phyloP scores from a whole-genome alignment of 2,888 invertebrate species.

The Melanostoma scalare region DNA sequence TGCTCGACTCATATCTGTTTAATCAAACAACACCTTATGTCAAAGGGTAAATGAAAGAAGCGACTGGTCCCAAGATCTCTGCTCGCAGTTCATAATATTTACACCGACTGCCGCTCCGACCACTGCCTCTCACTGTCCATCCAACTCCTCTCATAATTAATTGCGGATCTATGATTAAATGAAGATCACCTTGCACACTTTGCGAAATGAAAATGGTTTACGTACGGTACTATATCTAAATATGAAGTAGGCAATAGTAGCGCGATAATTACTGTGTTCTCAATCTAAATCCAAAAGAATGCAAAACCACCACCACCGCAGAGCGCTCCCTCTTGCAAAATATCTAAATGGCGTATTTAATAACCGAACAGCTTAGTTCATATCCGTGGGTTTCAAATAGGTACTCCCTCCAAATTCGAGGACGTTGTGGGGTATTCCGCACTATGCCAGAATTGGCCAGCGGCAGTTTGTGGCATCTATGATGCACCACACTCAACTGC shows the following conservation, averaged over 20 bases:
- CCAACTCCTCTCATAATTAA: slow-evolving; percentile 46
- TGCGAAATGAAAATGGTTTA: slow-evolving; percentile 49
- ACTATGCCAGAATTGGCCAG: slow-evolving; percentile 66
- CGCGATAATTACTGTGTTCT: slow-evolving; percentile 55
- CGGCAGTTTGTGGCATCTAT: slow-evolving; percentile 69
- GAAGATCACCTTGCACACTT: slow-evolving; percentile 69
- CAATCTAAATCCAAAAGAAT: slow-evolving; percentile 63
- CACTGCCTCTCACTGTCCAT: slow-evolving; percentile 31
- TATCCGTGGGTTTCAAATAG: slow-evolving; percentile 50
- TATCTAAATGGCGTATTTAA: slow-evolving; percentile 72
- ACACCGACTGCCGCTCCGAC: not conserved
- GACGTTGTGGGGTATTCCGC: slow-evolving; percentile 22
- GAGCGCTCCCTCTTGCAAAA: slow-evolving; percentile 69
- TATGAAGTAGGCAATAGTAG: slow-evolving; percentile 18
- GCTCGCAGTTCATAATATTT: not conserved
- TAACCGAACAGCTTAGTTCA: slow-evolving; percentile 43
- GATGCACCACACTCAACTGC: slow-evolving; percentile 6
- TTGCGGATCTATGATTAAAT: slow-evolving; percentile 69
- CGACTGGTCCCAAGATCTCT: slow-evolving; percentile 25
- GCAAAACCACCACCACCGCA: slow-evolving; percentile 50
- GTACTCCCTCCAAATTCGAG: slow-evolving; percentile 49
- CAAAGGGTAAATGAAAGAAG: slow-evolving; percentile 13
- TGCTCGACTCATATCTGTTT: not conserved
- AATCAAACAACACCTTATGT: slow-evolving; percentile 5
- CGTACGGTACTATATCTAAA: not conserved